These are phyloP conservation scores for Poeciliopsis presidionis DNA, from an alignment of 2,797 vertebrate genomes.

Conservation along the genomic window DNA sequence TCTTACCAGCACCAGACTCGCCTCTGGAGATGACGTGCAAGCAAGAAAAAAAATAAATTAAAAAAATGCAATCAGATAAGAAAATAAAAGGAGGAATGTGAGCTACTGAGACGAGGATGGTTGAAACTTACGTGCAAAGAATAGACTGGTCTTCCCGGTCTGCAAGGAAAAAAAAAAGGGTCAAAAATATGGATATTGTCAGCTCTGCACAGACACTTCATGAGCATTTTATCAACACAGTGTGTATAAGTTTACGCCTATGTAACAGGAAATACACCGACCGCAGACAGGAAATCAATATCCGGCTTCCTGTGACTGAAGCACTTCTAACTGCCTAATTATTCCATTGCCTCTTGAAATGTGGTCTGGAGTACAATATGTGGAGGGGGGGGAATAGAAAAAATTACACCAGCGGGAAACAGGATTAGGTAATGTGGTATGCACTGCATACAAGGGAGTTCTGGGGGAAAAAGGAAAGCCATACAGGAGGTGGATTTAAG, in stretches of 20 bases:
- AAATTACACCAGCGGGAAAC: neutral
- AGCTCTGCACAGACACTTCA: slow-evolving; percentile 1
- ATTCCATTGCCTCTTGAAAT: slow-evolving; percentile 18
- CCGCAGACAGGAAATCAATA: slow-evolving; percentile 75
- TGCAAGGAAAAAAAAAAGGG: slow-evolving; percentile 34
- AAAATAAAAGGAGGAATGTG: neutral
- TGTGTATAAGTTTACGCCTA: slow-evolving; percentile 22
- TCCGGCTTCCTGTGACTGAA: slow-evolving; percentile 70
- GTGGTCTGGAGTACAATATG: slow-evolving; percentile 17
- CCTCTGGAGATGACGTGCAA: slow-evolving; percentile 77
- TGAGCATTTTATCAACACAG: slow-evolving; percentile 39
- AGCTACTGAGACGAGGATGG: neutral
- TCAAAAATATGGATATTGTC: neutral
- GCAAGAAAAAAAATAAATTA: neutral
- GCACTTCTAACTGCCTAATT: slow-evolving; percentile 46
- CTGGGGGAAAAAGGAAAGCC: neutral
- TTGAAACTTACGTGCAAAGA: slow-evolving; percentile 91
- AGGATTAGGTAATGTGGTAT: slow-evolving; percentile 3
- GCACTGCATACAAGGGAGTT: slow-evolving; percentile 2
- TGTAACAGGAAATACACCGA: slow-evolving; percentile 61
- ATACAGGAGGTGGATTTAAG: slow-evolving; percentile 17
- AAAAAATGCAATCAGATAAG: neutral
- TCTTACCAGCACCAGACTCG: slow-evolving; percentile 97
- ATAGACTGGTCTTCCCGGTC: slow-evolving; percentile 98
- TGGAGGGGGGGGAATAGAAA: neutral